phyloP scores from a whole-genome alignment of 2,888 invertebrate genomes.

The Hermaeophaga mercurialis region DNA sequence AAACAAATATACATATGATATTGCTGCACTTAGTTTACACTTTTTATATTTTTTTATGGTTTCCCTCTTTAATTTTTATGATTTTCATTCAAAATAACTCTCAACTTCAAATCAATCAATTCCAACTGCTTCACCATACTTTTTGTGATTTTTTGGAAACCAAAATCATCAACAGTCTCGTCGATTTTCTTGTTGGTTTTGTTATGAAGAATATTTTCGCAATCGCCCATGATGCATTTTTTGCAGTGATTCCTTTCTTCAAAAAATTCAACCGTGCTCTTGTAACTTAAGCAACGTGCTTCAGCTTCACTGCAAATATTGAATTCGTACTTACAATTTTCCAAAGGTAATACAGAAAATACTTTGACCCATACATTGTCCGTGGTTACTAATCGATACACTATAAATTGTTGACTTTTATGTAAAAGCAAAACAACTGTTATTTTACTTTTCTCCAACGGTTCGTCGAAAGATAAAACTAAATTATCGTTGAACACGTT shows the following conservation, averaged over 20 bases:
- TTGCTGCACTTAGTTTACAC: too few species aligned
- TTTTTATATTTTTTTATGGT: too few species aligned
- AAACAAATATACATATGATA: too few species aligned
- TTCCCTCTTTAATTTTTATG: too few species aligned
- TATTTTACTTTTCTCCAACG: conserved; percentile 15
- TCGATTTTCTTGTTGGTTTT: conserved; percentile 12
- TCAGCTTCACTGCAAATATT: conserved; percentile 2
- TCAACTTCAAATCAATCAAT: conserved; percentile 22
- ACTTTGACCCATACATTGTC: conserved; percentile 23
- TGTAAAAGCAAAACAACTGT: conserved; percentile 16
- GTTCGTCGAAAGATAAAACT: background rate
- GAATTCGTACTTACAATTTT: conserved; percentile 11
- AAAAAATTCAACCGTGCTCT: conserved; percentile 11
- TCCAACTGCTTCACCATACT: conserved; percentile 15
- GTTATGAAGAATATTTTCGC: conserved; percentile 16
- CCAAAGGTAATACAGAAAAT: conserved; percentile 13
- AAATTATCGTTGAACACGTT: conserved; percentile 13
- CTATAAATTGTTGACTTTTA: conserved; percentile 9
- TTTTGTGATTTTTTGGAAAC: conserved; percentile 20
- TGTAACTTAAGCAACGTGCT: conserved; percentile 13
- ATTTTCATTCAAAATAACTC: background rate
- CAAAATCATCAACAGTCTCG: background rate
- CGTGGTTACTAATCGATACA: conserved; percentile 11
- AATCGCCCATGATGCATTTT: conserved; percentile 21
- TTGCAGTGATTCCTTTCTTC: conserved; percentile 23